Conservation (phyloP, 1,140 invertebrate species). For the Cherax quadricarinatus region DNA sequence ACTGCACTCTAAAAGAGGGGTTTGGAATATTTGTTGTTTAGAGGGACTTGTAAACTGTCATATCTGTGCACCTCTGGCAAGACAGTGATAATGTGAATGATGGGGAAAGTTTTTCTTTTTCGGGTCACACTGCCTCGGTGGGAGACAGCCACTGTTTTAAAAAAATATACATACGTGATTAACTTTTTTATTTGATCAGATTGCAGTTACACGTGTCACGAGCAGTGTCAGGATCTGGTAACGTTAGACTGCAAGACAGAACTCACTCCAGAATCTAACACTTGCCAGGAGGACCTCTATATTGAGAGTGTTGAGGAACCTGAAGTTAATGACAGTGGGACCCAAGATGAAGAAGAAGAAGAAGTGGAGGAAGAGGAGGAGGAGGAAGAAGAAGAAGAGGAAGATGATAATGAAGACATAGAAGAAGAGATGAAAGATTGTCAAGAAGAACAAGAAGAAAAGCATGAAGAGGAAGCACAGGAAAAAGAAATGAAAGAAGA, state of each 20-base stretch:
- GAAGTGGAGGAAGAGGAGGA: not conserved
- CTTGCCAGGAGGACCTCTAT: slow-evolving; percentile 63
- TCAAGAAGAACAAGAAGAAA: not conserved
- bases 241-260: slow-evolving; percentile 78
- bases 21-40: too few species aligned
- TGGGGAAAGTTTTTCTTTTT: too few species aligned
- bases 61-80: too few species aligned
- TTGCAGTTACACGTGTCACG: slow-evolving; percentile 80
- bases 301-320: slow-evolving; percentile 65
- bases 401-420: not conserved
- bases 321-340: slow-evolving; percentile 51
- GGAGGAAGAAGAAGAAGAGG: slow-evolving; percentile 7
- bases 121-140: too few species aligned
- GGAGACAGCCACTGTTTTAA: too few species aligned
- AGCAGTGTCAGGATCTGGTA: slow-evolving; percentile 78
- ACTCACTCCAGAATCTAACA: slow-evolving; percentile 40
- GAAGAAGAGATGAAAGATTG: not conserved
- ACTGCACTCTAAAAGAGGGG: too few species aligned
- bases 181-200: slow-evolving; percentile 74
- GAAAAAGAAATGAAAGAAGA: slow-evolving; percentile 11
- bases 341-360: slow-evolving; percentile 55
- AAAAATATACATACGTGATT: too few species aligned
- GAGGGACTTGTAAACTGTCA: too few species aligned
- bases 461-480: slow-evolving; percentile 8
- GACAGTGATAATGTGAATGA: too few species aligned